phyloP scores from a whole-genome alignment of 2,113 vertebrate genomes.

The Poeciliopsis turrubarensis region DNA sequence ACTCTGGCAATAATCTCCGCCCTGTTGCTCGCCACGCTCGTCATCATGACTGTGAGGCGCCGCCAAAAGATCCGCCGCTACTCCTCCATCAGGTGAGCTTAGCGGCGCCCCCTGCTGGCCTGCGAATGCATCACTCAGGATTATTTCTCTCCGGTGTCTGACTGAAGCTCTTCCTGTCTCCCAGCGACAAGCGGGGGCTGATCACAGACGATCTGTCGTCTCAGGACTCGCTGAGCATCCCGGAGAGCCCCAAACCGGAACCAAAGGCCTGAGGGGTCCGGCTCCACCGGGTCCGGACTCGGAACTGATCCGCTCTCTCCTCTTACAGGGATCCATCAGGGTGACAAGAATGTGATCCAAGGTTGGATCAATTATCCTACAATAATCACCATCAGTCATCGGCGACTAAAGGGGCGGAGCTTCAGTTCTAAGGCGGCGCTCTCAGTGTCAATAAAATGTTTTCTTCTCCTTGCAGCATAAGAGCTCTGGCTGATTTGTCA shows the following conservation, averaged over 20 bases:
- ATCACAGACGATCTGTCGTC: slow-evolving; percentile 62
- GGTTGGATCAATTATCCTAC: not conserved
- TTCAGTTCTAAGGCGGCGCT: slow-evolving; percentile 7
- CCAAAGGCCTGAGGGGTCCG: slow-evolving; percentile 31
- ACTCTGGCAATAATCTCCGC: slow-evolving; percentile 65
- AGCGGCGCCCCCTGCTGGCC: not conserved
- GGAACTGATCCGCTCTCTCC: not conserved
- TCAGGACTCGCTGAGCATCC: slow-evolving; percentile 43
- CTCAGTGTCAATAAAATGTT: not conserved
- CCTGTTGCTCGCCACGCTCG: slow-evolving; percentile 61
- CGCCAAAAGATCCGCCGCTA: not conserved
- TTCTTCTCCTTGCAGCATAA: not conserved
- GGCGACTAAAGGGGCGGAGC: not conserved
- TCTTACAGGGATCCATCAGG: not conserved
- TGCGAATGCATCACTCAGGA: not conserved
- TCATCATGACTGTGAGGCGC: slow-evolving; percentile 65
- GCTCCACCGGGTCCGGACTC: not conserved
- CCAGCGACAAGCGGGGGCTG: slow-evolving; percentile 77
- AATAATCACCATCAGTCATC: not conserved
- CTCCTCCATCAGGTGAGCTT: slow-evolving; percentile 35
- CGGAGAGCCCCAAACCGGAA: slow-evolving; percentile 34
- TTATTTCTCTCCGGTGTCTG: not conserved
- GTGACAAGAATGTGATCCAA: not conserved
- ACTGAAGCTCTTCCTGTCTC: not conserved
- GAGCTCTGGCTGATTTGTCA: not conserved